phyloP scores from a whole-genome alignment of 2,113 vertebrate species.

The pig (Sus scrofa) region DNA sequence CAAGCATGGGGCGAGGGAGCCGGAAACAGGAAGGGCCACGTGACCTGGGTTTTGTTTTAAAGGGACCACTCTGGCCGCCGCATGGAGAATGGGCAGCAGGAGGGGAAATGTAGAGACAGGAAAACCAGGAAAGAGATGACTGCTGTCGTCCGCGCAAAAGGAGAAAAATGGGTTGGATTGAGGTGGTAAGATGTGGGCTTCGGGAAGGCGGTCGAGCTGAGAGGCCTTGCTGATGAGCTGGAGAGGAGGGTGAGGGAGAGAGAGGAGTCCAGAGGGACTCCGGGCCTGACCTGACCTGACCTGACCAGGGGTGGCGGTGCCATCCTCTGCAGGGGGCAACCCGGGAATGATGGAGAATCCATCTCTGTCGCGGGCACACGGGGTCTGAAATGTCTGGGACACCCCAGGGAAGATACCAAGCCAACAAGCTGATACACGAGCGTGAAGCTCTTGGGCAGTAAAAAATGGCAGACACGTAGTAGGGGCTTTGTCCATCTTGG shows the following conservation, averaged over 20 bases:
- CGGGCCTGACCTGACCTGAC: background rate
- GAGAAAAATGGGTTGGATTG: background rate
- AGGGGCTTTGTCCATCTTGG: fast-evolving
- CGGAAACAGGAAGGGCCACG: background rate
- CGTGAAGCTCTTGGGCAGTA: background rate
- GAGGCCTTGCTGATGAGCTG: background rate
- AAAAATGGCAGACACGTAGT: fast-evolving
- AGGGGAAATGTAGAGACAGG: background rate
- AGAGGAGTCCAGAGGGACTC: background rate
- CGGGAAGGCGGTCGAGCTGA: fast-evolving
- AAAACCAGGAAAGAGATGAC: background rate
- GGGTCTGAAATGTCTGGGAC: background rate
- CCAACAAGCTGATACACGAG: fast-evolving
- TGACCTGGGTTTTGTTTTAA: background rate
- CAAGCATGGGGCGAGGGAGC: fast-evolving
- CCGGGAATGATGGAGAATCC: fast-evolving
- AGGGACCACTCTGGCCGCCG: background rate
- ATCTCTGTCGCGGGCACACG: fast-evolving
- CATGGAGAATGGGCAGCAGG: fast-evolving
- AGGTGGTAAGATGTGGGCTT: background rate
- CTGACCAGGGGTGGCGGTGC: fast-evolving
- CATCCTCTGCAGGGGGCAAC: too few species aligned
- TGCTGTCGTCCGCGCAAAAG: background rate
- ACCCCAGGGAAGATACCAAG: background rate
- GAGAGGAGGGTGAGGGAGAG: too few species aligned